These are phyloP conservation scores for Pollenia amentaria DNA, from an alignment of 2,888 invertebrate genomes.

Conservation along the genomic window DNA sequence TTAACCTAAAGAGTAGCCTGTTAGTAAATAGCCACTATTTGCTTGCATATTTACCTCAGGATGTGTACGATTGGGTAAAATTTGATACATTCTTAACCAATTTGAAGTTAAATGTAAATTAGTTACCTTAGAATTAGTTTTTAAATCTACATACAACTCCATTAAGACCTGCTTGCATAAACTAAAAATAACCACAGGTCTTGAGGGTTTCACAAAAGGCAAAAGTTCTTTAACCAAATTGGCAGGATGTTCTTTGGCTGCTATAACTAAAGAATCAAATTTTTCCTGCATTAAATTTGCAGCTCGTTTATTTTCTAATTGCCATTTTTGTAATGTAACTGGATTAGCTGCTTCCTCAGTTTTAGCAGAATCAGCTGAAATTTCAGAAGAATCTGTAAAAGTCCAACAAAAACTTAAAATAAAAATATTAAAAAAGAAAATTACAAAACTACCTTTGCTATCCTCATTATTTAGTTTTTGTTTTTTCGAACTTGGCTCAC, in stretches of 20 bases:
- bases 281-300: slow-evolving; percentile 87
- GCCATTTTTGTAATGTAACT: slow-evolving; percentile 86
- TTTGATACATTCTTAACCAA: slow-evolving; percentile 96
- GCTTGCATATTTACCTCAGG: slow-evolving; percentile 96
- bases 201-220: slow-evolving; percentile 91
- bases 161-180: slow-evolving; percentile 92
- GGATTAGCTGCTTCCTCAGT: neutral
- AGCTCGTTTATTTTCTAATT: slow-evolving; percentile 88
- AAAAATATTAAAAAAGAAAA: neutral
- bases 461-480: slow-evolving; percentile 82
- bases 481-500: slow-evolving; percentile 75
- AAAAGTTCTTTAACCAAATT: slow-evolving; percentile 91
- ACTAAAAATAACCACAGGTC: slow-evolving; percentile 94
- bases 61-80: slow-evolving; percentile 95
- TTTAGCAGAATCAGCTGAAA: neutral
- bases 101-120: slow-evolving; percentile 92
- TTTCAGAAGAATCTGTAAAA: slow-evolving; percentile 9
- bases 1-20: slow-evolving; percentile 86
- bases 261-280: slow-evolving; percentile 91
- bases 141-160: slow-evolving; percentile 92
- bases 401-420: neutral
- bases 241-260: slow-evolving; percentile 93
- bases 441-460: slow-evolving; percentile 65
- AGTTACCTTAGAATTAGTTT: slow-evolving; percentile 89
- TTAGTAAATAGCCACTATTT: slow-evolving; percentile 94